Base-by-base conservation (phyloP, 1,140 invertebrate genomes). In the Tigriopus japonicus region DNA sequence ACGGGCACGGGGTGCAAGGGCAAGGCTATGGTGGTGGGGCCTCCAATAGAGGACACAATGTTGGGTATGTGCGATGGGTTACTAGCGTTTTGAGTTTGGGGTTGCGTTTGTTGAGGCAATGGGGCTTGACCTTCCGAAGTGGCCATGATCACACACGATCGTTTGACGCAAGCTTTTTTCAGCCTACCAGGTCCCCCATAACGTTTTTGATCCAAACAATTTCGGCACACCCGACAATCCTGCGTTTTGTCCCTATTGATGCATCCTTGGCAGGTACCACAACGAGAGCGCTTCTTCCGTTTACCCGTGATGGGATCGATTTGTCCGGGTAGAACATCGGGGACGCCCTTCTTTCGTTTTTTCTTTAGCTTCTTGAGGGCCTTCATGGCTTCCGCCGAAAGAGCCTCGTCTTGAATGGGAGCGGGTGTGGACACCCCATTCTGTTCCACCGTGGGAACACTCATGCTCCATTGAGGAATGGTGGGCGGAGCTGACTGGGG, bases 111-210 rank as follows among this genome's bases (percentile, higher is more conserved):
- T n/a, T 19, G 24, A 28, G 14, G 24, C n/a, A 14, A 23, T 5
- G 52, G 35, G 52, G 14, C 21, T n/a, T n/a, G 15, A 15, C 28
- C 42, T 21, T 42, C 56, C 24, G 41, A 15, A 28, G 24, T 40
- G 41, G 15, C 35, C 28, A 58, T 40, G 15, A 58, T 42, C 15
- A 58, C 41, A 23, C 56, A 58, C 2, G 24, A 42, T 14, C 56
- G 56, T 15, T 58, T 58, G 42, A 58, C 42, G 35, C 56, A 58
- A 5, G 56, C 56, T 28, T 58, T 58, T 23, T 58, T 58, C 17
- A 58, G 23, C 28, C 56, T 14, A 15, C 56, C 56, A 1, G 56
- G 56, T 1, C 56, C 56, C 19, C 56, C 56, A 17, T 58, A 58
- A 3, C 56, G 14, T 42, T 58, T 58, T 23, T 58, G 56, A 42